Base-by-base conservation (phyloP, 2,888 invertebrate species). In the Bellardia bayeri region DNA sequence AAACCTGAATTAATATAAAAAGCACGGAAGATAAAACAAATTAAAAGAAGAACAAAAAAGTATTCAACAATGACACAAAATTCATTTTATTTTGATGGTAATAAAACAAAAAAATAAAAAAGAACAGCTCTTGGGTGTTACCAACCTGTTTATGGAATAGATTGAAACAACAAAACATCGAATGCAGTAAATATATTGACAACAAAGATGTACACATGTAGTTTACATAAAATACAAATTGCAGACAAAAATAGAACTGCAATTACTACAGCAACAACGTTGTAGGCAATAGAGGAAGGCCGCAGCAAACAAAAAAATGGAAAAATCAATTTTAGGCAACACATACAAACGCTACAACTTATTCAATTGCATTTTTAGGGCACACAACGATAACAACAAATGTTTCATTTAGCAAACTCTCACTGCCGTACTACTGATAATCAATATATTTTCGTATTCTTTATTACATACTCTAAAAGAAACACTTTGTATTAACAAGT, bases 131-230 rank as follows among this genome's bases (percentile, higher is more conserved):
- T 54, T 51, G 40, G 78, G 66, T 80, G 71, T 71, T 66, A 82
- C 87, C 82, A 88, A 88, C 89, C 87, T 81, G 85, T 86, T 88
- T 87, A 9, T 61, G 76, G 30, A 23, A 30, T 45, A 58, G 56
- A 45, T 1, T 23, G 23, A 49, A 16, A 54, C 30, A 76, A 58
- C n/a, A 51, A 33, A 64, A 37, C 37, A 37, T 37, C 13, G 45
- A 80, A 82, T 49, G 45, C 64, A 66, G 45, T 45, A 37, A 54
- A 54, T 7, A 56, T 33, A 37, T 54, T 54, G 61, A 76, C 69
- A 75, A 64, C 75, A 37, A 78, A 40, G 13, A 49, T 37, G 61
- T 40, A 66, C 42, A 14, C 45, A 68, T 23, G 49, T 23, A 13
- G 8, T 37, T 37, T 37, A 37, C 37, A 37, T 37, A 33, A 72